Evolutionary conservation across 2,888 invertebrate species (phyloP), one percentile per base, ranked within the genome.

Genomic region (Disparrhopalites patrizii): DNA sequence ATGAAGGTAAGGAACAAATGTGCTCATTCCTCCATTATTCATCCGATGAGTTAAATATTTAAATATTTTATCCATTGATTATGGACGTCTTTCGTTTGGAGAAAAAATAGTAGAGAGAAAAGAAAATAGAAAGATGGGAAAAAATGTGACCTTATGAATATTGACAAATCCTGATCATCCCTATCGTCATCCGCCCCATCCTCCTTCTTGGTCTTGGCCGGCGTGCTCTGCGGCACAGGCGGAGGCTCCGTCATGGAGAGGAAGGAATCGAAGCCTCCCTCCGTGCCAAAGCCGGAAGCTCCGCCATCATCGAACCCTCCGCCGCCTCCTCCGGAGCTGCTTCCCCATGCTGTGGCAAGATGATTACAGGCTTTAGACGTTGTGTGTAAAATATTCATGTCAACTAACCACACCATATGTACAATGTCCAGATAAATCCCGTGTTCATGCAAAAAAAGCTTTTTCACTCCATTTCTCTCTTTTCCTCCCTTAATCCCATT

Each of bases 161-260:
- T 76, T 36, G 76, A 73, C 67, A 78, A 74, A 15, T 75, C 75
- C 47, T 73, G 70, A 3, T 73, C 72, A 13, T 73, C 75, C 31
- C 75, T 73, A 31, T 75, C 77, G 61, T 77, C 75, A 62, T 77
- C 73, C 25, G 56, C 66, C 3, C 64, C 68, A 50, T 62, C 69
- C 13, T 75, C 65, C 61, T 52, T 62, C 13, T 67, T 3, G 15
- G 85, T 80, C 38, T 83, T 82, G 30, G 84, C 83, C 2, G 88
- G 88, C 0, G 86, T 86, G 71, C 85, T 84, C 66, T 87, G 85
- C 2, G 87, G 86, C 1, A 85, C 84, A 43, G 77, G 76, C 10
- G 82, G 87, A 0, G 91, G 91, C 55, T 89, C 90, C 64, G 86
- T 86, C 85, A 92, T 85, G 23, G 87, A 86, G 63, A 93, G 81